Percentiles rank a stretch among this genome's conserved stretches.
These are phyloP conservation scores for Papilio polyxenes DNA, from an alignment of 1,140 invertebrate species.

Conservation along the genomic window DNA sequence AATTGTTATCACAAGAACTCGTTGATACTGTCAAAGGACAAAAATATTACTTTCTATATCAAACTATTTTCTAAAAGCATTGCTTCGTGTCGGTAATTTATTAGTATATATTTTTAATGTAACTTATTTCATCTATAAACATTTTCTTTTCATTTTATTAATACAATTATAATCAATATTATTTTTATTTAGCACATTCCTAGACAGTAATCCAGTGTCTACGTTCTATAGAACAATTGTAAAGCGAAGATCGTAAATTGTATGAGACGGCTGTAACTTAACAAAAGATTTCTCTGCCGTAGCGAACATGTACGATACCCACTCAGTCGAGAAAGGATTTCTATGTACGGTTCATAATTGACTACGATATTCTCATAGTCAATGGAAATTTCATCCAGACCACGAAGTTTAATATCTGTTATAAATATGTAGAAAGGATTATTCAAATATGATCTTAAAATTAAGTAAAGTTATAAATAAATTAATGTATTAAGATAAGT, in stretches of 20 bases:
- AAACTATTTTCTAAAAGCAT: neutral
- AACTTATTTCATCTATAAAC: neutral
- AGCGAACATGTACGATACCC: slow-evolving; percentile 1
- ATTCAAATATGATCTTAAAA: neutral
- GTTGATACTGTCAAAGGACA: neutral
- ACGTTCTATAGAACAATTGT: slow-evolving; percentile 4
- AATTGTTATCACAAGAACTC: slow-evolving; percentile 1
- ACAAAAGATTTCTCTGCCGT: slow-evolving; percentile 3
- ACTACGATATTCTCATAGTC: slow-evolving; percentile 15
- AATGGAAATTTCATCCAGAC: slow-evolving; percentile 2
- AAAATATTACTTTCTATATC: neutral
- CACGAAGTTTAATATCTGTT: neutral
- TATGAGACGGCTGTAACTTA: slow-evolving; percentile 11
- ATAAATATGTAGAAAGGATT: neutral
- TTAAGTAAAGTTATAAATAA: too few relatives aligned
- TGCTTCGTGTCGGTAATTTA: too few relatives aligned
- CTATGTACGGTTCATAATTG: slow-evolving; percentile 22
- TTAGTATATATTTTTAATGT: neutral
- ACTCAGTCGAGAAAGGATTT: slow-evolving; percentile 19
- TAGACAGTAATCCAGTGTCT: neutral
- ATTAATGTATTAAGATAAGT: too few relatives aligned
- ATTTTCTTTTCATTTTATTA: too few relatives aligned
- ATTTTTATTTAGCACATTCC: neutral
- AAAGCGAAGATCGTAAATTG: slow-evolving; percentile 15
- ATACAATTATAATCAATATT: neutral